Base-by-base conservation (phyloP, 2,888 invertebrate species). In the Bombyx huttoni region DNA sequence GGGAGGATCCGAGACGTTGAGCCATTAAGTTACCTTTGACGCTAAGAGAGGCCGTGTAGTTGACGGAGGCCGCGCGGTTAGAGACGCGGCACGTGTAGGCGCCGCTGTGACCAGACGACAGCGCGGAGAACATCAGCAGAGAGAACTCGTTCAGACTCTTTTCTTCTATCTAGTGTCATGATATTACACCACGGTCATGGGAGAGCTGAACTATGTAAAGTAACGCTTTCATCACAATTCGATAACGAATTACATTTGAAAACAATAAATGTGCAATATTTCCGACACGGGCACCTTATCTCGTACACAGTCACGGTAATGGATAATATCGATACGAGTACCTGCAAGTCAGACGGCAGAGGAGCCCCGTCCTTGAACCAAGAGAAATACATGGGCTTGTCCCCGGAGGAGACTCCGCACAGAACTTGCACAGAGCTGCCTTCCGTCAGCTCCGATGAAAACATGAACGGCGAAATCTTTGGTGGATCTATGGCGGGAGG, bases 401-500 rank as follows among this genome's bases (percentile, higher is more conserved):
- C 93, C 40, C 93, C 93, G 24, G 92, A 90, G 48, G 93, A 94
- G 56, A 95, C 93, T 45, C 93, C 93, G 70, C 95, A 95, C 1
- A 96, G 91, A 47, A 96, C 93, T 81, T 96, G 93, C 58, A 94
- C 93, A 50, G 96, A 90, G 70, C 96, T 93, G 55, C 95, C 94
- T 88, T 96, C 93, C 68, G 94, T 93, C 24, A 96, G 89, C 69
- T 94, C 94, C 52, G 91, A 89, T 0, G 96, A 95, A 73, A 97
- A 96, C 34, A 89, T 90, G 75, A 97, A 96, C 6, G 95, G 93
- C 61, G 95, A 94, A 71, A 96, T 93, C 67, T 94, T 92, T 7
- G 96, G 96, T 10, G 96, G 95, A 89, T 91, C 92, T 92, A 80
- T 40, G 40, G 7, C 47, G 62, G 69, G 58, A 53, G 58, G 51